A percentile compares a stretch with the other conserved stretches of the same genome.
Evolutionary conservation across 2,113 vertebrate genomes (phyloP).

Genomic region (Motacilla tschutschensis): DNA sequence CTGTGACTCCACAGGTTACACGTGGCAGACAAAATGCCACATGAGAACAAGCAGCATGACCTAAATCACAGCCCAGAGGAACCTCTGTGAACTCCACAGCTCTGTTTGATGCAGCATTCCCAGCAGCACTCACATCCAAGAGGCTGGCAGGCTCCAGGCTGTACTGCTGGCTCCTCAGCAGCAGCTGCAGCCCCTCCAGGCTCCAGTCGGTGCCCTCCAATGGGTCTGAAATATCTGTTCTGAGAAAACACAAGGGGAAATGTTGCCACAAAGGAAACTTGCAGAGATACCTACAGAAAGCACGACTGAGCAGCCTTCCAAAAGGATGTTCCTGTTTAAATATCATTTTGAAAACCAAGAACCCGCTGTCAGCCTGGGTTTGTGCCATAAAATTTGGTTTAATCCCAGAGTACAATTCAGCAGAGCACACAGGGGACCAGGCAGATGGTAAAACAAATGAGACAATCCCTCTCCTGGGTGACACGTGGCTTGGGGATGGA

Average conservation of each 20-base stretch:
- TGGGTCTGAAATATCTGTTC: conserved; percentile 76
- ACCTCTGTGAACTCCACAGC: neutral
- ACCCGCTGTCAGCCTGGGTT: neutral
- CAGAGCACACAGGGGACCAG: neutral
- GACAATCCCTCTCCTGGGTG: neutral
- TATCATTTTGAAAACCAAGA: neutral
- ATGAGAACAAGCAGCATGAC: accelerated
- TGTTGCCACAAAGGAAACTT: neutral
- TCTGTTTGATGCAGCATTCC: neutral
- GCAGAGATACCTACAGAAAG: neutral
- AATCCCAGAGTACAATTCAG: neutral
- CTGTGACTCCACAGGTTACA: neutral
- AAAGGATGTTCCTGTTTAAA: neutral
- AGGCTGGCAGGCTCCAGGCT: conserved; percentile 73
- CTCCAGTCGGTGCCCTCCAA: conserved; percentile 85
- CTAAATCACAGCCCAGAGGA: neutral
- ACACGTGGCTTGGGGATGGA: neutral
- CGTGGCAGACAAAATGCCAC: neutral
- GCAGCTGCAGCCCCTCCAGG: conserved; percentile 86
- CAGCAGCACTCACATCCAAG: conserved; percentile 76
- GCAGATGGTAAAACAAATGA: neutral
- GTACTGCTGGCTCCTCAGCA: conserved; percentile 87
- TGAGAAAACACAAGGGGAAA: conserved; percentile 49
- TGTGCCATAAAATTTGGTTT: neutral
- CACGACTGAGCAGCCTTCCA: neutral